Evolutionary conservation across 53 echinoderm and acorn worm genomes (phyloP).

Genomic region (Glandiceps talaboti): DNA sequence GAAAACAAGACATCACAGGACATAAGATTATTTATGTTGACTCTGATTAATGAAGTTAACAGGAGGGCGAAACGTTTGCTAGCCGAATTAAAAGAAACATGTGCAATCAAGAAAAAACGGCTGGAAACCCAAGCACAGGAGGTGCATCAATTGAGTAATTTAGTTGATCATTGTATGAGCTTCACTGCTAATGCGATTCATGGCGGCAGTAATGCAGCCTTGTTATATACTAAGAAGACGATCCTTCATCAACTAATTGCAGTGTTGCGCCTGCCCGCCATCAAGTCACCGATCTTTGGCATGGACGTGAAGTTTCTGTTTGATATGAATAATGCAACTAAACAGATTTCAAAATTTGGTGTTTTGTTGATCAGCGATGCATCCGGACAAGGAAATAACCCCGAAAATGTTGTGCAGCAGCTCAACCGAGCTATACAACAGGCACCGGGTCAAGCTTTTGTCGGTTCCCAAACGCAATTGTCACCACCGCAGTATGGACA

Average conservation of each 20-base stretch:
- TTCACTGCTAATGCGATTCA: conserved; percentile 43
- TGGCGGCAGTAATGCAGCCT: conserved; percentile 58
- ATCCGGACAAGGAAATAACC: background rate
- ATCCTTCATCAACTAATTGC: conserved; percentile 48
- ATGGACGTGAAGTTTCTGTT: conserved; percentile 49
- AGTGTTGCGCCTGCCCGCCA: conserved; percentile 43
- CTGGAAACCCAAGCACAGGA: conserved; percentile 59
- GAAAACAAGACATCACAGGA: conserved; percentile 26
- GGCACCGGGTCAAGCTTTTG: background rate
- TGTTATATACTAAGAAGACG: conserved; percentile 46
- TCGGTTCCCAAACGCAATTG: background rate
- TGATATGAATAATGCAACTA: background rate
- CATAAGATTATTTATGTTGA: conserved; percentile 24
- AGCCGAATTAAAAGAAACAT: conserved; percentile 35
- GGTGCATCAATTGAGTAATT: conserved; percentile 50
- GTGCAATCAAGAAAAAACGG: conserved; percentile 37
- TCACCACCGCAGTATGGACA: background rate
- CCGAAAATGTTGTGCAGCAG: background rate
- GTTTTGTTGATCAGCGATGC: background rate
- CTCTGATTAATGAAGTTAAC: conserved; percentile 54
- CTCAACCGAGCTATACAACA: background rate
- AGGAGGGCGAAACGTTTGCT: conserved; percentile 39
- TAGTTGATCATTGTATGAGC: conserved; percentile 44
- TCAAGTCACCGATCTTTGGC: conserved; percentile 44
- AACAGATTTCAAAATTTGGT: background rate